These are phyloP conservation scores for Rhegmatorhina hoffmannsi DNA, from an alignment of 2,113 vertebrate genomes.

Conservation along the genomic window DNA sequence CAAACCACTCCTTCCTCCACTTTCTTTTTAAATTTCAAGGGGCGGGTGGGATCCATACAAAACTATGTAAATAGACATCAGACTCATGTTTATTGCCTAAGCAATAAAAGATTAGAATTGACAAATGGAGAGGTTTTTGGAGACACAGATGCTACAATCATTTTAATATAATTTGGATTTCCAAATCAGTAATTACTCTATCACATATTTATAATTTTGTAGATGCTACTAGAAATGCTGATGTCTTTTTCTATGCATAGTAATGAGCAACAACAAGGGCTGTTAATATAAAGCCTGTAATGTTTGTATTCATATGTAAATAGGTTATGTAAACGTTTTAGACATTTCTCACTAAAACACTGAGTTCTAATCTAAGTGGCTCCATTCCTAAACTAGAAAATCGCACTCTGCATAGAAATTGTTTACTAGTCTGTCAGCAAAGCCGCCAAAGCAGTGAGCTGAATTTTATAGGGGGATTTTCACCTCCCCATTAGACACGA, in stretches of 20 bases:
- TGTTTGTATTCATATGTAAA: slow-evolving; percentile 73
- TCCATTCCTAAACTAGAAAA: slow-evolving; percentile 65
- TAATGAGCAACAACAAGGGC: slow-evolving; percentile 68
- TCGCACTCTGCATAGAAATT: slow-evolving; percentile 32
- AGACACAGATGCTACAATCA: slow-evolving; percentile 73
- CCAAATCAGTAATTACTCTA: slow-evolving; percentile 73
- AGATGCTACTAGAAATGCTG: slow-evolving; percentile 68
- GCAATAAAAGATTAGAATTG: slow-evolving; percentile 66
- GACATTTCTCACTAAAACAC: slow-evolving; percentile 64
- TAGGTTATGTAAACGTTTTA: slow-evolving; percentile 70
- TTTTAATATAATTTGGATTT: slow-evolving; percentile 74
- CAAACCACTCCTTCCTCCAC: neutral
- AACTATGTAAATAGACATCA: slow-evolving; percentile 36
- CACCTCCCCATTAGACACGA: neutral
- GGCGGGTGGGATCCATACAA: neutral
- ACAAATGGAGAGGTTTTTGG: slow-evolving; percentile 70
- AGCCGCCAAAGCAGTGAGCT: neutral
- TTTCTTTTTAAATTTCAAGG: neutral
- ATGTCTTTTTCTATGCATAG: slow-evolving; percentile 68
- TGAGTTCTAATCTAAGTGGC: slow-evolving; percentile 63
- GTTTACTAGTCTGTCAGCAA: slow-evolving; percentile 54
- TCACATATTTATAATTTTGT: slow-evolving; percentile 74
- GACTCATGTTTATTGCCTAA: slow-evolving; percentile 59
- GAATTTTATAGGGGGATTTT: neutral
- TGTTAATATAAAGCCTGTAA: slow-evolving; percentile 69